Base-by-base conservation (phyloP, 2,113 vertebrate species). In the Arenaria interpres region DNA sequence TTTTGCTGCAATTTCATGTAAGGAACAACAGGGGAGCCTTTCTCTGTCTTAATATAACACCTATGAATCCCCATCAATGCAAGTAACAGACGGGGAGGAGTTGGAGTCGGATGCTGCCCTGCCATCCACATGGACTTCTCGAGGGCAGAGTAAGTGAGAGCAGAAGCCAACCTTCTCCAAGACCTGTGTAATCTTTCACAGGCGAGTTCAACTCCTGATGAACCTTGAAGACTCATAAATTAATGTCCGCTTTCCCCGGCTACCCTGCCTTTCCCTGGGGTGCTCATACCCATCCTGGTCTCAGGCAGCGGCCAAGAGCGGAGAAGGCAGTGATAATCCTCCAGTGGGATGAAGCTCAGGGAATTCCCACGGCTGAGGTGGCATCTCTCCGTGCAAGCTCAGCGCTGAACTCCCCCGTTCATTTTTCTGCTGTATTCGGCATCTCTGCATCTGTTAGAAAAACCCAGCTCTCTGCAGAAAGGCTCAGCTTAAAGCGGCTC, bases 11-110 rank as follows among this genome's bases (percentile, higher is more conserved):
- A 56, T 95, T 97, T 97, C 88, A 88, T 4, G 22, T 33, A 23
- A 75, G 66, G 66, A 90, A 95, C 83, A 97, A 97, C 88, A 95
- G 92, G 93, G 62, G 67, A 94, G 85, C 90, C 88, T 95, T 97
- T 97, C 85, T 98, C 77, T 78, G 67, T 69, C 81, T 93, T 93
- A 41, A 28, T 9, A 4, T 56, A 95, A 76, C 79, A 96, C 88
- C 93, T 79, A 28, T 33, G 83, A 96, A 97, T 94, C 89, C 92
- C 94, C 92, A 91, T 6, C 82, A 15, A 54, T 14, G 84, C 63
- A n/a, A 6, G 41, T 16, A 60, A 59, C n/a, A 64, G 59, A 30
- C 15, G 69, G 85, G 43, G 59, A 85, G 60, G 48, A 57, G 76
- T 17, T 0, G 2, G 76, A 78, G 76, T 17, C 0, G 2, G 76